Evolutionary conservation across 2,888 invertebrate species (phyloP), one percentile per base, ranked within the genome.

Genomic region (Crossocerus cetratus): DNA sequence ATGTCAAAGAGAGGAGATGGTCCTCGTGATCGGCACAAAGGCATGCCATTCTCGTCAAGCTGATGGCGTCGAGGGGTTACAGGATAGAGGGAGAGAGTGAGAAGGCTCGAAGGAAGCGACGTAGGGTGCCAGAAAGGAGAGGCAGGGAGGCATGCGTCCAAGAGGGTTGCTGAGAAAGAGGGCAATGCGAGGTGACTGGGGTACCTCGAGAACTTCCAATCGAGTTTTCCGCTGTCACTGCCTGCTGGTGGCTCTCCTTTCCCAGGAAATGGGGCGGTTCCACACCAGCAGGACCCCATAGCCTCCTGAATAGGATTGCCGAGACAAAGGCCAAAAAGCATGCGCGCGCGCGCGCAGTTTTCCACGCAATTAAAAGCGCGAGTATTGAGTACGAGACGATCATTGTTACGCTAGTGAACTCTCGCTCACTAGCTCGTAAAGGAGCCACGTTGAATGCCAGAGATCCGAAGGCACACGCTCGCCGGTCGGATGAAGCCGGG

Each of bases 1-100:
- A 84, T 86, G 87, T 81, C 87, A 87, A 81, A 76, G 71, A 49
- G 49, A 49, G n/a, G 5, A n/a, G n/a, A 62, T 44, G 64, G 72
- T 23, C 67, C 61, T 32, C 8, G 55, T 62, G 44, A 23, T 18
- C 18, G 65, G 57, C 60, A 76, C 70, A 76, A 66, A 78, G 32
- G 69, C 69, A 67, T 11, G 72, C 18, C 60, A 21, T 42, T 44
- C 21, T 44, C 44, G 73, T 32, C 45, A 44, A 72, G 55, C 66
- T 58, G 63, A 66, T 61, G 65, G 64, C 55, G 61, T 77, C 20
- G 22, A 65, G 74, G 76, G 74, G 76, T 61, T 49, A 4, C 16
- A 49, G 16, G 14, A 16, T 14, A 49, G 16, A 49, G 76, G 66
- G 73, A 55, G 65, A 68, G 68, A 55, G 59, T 53, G 54, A 55